Evolutionary conservation across 2,888 invertebrate genomes (phyloP).

Genomic region (Eulithis testata): DNA sequence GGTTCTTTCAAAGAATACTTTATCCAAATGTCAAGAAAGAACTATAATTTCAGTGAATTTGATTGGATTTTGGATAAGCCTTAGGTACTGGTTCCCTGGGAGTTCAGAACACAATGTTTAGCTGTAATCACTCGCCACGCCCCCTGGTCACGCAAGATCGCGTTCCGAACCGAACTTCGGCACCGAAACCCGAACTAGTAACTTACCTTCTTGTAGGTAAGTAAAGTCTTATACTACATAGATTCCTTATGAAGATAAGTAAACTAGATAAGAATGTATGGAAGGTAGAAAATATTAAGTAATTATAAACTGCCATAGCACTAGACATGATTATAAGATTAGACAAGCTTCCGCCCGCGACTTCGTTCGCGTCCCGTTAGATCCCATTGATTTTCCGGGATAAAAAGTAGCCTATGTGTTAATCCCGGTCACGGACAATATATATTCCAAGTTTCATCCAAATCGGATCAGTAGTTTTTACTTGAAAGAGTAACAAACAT

Average conservation of each 20-base stretch:
- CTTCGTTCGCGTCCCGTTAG: too few relatives aligned
- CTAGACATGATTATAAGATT: too few relatives aligned
- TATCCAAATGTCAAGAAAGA: conserved; percentile 32
- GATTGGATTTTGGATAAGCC: conserved; percentile 36
- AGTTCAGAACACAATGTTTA: conserved; percentile 70
- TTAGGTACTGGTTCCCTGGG: conserved; percentile 24
- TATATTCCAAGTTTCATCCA: too few relatives aligned
- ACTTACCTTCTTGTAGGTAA: conserved; percentile 18
- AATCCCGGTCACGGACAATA: too few relatives aligned
- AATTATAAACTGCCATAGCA: conserved; percentile 3
- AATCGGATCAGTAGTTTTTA: too few relatives aligned
- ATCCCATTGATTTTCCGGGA: too few relatives aligned
- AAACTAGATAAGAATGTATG: background rate
- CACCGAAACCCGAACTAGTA: conserved; percentile 28
- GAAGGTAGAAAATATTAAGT: conserved; percentile 14
- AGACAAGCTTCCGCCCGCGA: too few relatives aligned
- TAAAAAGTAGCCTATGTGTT: too few relatives aligned
- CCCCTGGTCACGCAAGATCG: conserved; percentile 80
- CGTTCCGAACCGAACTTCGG: conserved; percentile 62
- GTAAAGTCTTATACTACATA: conserved; percentile 34
- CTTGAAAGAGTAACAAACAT: too few relatives aligned
- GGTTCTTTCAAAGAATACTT: conserved; percentile 20
- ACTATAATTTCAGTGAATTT: conserved; percentile 30
- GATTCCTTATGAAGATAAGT: background rate
- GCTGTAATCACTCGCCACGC: conserved; percentile 78